Base-by-base conservation (phyloP, 2,888 invertebrate species). In the Gasteruption jaculator region DNA sequence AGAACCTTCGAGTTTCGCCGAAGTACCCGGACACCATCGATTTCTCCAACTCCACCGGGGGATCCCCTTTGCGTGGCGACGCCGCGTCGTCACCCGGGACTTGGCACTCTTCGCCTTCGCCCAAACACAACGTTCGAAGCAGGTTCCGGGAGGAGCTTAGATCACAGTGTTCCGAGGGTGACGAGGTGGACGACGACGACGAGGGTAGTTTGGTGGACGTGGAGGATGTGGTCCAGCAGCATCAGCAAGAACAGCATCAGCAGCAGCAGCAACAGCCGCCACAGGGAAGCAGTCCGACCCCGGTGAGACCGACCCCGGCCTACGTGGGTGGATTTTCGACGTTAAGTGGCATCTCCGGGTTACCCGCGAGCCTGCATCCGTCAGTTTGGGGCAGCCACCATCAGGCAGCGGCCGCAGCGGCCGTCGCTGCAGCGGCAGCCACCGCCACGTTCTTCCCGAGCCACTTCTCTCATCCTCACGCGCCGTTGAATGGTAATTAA, bases 121-220 rank as follows among this genome's bases (percentile, higher is more conserved):
- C 68, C 3, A 50, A n/a, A n/a, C n/a, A n/a, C n/a, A n/a, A n/a
- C n/a, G n/a, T n/a, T n/a, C n/a, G 54, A 20, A 55, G 56, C 37
- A 65, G 66, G 40, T 61, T 57, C 0, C 58, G 60, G 30, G 61
- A 58, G 15, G 66, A 61, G 25, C 54, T 38, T 3, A 52, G 56
- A 4, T 62, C 63, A 11, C 52, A 61, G 25, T 64, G 60, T 22
- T 68, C 68, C 3, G 68, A 66, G 37, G 51, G 48, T 36, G 83
- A 83, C 37, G 83, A 86, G 59, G 83, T 83, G 5, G 84, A 86
- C 42, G 81, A 81, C 46, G 82, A 78, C 37, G 69, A 77, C 49
- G 70, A 71, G 27, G 77, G 76, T 50, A 83, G 83, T 33, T 77
- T 83, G 60, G 86, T 88, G 10, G 88, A 89, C 63, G 87, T 88